Evolutionary conservation across 2,113 vertebrate species (phyloP).

Genomic region (Urocitellus parryii): DNA sequence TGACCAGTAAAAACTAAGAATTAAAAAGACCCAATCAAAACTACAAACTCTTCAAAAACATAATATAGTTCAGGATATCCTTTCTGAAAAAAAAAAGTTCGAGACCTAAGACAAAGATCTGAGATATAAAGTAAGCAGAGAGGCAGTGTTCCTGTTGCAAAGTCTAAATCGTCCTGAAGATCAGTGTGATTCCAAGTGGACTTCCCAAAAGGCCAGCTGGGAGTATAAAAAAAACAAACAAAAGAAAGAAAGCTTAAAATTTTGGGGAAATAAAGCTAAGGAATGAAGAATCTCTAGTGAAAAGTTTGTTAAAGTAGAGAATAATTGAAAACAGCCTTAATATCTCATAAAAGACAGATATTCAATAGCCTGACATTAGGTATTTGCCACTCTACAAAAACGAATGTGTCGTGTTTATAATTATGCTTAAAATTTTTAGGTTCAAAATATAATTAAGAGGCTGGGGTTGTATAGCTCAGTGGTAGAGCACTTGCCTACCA

Average conservation of each 20-base stretch:
- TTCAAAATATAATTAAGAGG: too few relatives aligned
- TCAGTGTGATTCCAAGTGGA: neutral
- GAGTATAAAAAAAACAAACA: neutral
- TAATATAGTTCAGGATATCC: neutral
- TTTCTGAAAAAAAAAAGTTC: slow-evolving; percentile 33
- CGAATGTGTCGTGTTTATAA: neutral
- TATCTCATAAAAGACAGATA: neutral
- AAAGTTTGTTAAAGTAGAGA: neutral
- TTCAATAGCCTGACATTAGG: neutral
- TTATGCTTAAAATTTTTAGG: neutral
- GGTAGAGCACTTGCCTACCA: too few relatives aligned
- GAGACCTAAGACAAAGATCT: neutral
- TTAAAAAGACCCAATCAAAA: neutral
- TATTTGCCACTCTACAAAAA: neutral
- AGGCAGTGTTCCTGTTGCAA: neutral
- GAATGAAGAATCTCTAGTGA: neutral
- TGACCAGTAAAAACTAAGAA: neutral
- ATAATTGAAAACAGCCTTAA: neutral
- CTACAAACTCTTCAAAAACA: neutral
- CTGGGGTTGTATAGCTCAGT: too few relatives aligned
- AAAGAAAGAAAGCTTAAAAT: neutral
- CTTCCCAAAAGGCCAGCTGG: neutral
- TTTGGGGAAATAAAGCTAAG: neutral
- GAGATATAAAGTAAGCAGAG: neutral
- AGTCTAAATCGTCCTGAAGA: neutral